Base-by-base conservation (phyloP, 2,113 vertebrate genomes). In the Tylochromis polylepis region DNA sequence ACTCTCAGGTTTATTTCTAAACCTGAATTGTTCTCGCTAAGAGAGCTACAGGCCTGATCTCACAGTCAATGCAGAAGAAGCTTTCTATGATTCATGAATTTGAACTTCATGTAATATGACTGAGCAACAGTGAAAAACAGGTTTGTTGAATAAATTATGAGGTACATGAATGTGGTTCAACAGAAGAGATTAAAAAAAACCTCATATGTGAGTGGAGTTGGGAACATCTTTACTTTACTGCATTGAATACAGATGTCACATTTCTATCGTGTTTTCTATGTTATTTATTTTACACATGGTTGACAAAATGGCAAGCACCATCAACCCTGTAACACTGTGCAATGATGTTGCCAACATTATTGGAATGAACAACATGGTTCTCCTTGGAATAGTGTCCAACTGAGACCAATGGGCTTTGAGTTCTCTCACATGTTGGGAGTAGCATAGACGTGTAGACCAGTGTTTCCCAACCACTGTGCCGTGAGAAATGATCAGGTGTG, bases 41-140 rank as follows among this genome's bases (percentile, higher is more conserved):
- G 41, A 29, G 41, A 16, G 18, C 9, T 46, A 1, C 22, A 27
- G 0, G n/a, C n/a, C 38, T 0, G 36, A 24, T 75, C 67, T 49
- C 22, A 51, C 10, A 3, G 9, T 31, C 2, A n/a, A 10, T 53
- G 3, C 7, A 1, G 1, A 75, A 49, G 41, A 20, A 29, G 14
- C 67, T 46, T 27, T 16, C 60, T 22, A 5, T 72, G 38, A 43
- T 1, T 72, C 11, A 24, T 15, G 8, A 18, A 43, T 72, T 72
- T 27, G 24, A 46, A 72, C 65, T 43, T 72, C 8, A 4, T 72
- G 22, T 72, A 72, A 72, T 46, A 72, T 46, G 1, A 46, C 41
- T 72, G 41, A 46, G 67, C 14, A 72, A 72, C 6, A 6, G 65
- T 43, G 12, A 70, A 38, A 70, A 43, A 43, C 65, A 43, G 65